Evolutionary conservation across 2,113 vertebrate species (phyloP).

Genomic region (Stictonetta naevosa): DNA sequence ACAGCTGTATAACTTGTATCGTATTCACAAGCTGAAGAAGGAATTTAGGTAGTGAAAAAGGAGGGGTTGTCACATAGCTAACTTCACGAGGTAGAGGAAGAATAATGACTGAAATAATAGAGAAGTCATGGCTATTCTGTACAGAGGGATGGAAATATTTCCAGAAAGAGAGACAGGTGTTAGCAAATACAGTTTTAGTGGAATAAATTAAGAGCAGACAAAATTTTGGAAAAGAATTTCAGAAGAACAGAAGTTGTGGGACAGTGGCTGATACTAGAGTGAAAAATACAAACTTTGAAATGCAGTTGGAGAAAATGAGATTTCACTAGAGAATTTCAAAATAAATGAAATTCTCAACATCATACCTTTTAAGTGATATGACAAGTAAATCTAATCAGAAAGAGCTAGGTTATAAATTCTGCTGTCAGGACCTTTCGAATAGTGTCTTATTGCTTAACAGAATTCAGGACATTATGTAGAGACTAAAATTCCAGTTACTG

Average conservation of each 20-base stretch:
- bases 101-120: background rate
- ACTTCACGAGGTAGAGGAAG: background rate
- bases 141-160: background rate
- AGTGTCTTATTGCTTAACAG: background rate
- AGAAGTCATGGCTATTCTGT: background rate
- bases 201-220: background rate
- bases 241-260: background rate
- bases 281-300: background rate
- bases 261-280: background rate
- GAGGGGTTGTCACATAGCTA: background rate
- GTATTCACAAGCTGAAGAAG: background rate
- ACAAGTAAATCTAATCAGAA: background rate
- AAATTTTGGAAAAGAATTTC: background rate
- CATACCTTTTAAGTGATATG: background rate
- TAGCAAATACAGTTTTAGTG: background rate
- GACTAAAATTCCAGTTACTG: background rate
- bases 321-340: background rate
- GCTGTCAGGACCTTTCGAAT: background rate
- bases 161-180: background rate
- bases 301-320: background rate
- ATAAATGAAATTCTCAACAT: background rate
- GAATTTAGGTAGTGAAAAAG: background rate
- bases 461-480: background rate
- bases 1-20: background rate
- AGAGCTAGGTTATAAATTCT: background rate